Evolutionary conservation across 2,113 vertebrate genomes (phyloP), one percentile per base, ranked within the genome.

Genomic region (Strigops habroptila): DNA sequence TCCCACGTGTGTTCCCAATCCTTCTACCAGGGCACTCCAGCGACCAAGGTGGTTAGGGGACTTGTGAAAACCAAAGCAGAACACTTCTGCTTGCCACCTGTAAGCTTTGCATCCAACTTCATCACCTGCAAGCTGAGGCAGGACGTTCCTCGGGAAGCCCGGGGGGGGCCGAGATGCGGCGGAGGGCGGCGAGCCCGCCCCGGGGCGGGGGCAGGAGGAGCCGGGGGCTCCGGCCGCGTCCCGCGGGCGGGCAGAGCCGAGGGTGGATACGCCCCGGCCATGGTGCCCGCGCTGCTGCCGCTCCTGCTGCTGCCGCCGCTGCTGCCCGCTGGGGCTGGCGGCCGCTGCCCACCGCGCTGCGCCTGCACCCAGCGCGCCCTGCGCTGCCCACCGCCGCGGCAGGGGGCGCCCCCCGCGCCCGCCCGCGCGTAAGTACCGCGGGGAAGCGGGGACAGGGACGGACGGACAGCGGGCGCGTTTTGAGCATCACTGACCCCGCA

Each of bases 351-450:
- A 0, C 85, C 55, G n/a, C 90, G 88, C 86, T 98, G 97, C 51
- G 59, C 79, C 93, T 97, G 97, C 95, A 86, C 89, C 3, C 67
- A 76, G 14, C 86, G 91, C 28, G 95, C 96, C 44, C 96, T 98
- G 92, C 91, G 91, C 92, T 97, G 97, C 90, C 87, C 64, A 48
- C 43, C 4, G 84, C 74, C 49, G 74, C 82, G 78, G 21, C 82
- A 21, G 22, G 70, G 88, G 21, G 88, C 91, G 68, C 77, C 39
- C 14, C 85, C 88, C 28, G 49, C 82, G 48, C 93, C 93, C 74
- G 75, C 69, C 86, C 91, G 88, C 65, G 93, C 89, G 95, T 94
- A 82, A 94, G 93, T 95, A 88, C 89, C 46, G 74, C 79, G 75
- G 53, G 39, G 8, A 35, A 22, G 7, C 21, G 43, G 41, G 1